Evolutionary conservation across 2,113 vertebrate species (phyloP).

Genomic region (Engystomops pustulosus): DNA sequence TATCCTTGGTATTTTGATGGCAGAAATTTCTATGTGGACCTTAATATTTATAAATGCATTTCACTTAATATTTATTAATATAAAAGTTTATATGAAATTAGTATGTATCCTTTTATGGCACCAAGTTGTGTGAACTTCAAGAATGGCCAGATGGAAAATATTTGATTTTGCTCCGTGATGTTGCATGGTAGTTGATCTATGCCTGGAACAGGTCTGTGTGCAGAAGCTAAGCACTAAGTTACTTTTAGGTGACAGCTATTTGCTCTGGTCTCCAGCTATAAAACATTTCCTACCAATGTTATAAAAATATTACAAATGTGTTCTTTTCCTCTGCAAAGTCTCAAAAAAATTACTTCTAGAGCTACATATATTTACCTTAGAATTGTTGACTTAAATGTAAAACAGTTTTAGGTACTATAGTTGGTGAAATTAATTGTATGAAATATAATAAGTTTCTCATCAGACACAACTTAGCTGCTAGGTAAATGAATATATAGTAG

Average conservation of each 20-base stretch:
- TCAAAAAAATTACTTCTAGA: neutral
- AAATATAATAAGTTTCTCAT: no score
- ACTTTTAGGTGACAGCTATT: neutral
- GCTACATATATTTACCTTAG: neutral
- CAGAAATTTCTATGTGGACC: neutral
- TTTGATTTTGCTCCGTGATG: neutral
- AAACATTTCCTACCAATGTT: neutral
- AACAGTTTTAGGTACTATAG: neutral
- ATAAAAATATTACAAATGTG: neutral
- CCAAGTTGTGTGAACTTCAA: neutral
- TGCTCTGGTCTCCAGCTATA: neutral
- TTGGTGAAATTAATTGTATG: neutral
- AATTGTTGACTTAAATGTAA: neutral
- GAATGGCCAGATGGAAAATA: neutral
- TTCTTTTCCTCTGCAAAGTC: neutral
- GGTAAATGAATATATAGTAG: no score
- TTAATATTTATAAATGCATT: neutral
- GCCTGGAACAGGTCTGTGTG: neutral
- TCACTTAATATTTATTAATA: neutral
- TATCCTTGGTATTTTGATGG: no score
- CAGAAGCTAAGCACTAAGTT: slow-evolving; percentile 1
- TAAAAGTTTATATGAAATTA: neutral
- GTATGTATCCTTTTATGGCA: neutral
- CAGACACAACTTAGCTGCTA: no score
- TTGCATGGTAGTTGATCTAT: neutral